phyloP scores from a whole-genome alignment of 1,140 invertebrate genomes.

The Druon quercuslanigerum region DNA sequence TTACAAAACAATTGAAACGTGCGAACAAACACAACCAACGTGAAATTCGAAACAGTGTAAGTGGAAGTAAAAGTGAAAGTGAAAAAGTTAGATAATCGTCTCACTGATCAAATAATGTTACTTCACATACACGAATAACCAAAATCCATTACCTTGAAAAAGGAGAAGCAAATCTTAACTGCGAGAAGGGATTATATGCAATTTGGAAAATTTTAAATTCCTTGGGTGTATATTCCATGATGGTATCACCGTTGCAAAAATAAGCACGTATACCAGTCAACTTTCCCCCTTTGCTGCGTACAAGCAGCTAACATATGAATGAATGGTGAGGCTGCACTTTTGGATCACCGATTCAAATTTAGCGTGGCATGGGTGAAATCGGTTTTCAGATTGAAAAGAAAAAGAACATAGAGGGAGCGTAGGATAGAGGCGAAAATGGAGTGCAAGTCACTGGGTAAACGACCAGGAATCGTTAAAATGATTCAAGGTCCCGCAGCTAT shows the following conservation, averaged over 20 bases:
- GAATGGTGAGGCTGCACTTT: slow-evolving; percentile 72
- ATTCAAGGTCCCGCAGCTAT: slow-evolving; percentile 61
- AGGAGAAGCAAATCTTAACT: background rate
- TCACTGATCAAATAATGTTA: no score
- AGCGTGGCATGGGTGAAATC: slow-evolving; percentile 61
- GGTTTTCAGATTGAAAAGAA: slow-evolving; percentile 63
- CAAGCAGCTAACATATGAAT: slow-evolving; percentile 73
- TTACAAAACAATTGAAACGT: no score
- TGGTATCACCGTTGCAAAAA: slow-evolving; percentile 32
- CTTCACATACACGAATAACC: no score
- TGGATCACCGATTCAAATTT: slow-evolving; percentile 70
- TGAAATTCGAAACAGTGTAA: no score
- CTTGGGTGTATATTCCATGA: slow-evolving; percentile 54
- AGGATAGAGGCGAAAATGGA: slow-evolving; percentile 68
- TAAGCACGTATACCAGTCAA: slow-evolving; percentile 45
- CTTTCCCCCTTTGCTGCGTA: slow-evolving; percentile 54
- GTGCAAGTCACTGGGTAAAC: slow-evolving; percentile 76
- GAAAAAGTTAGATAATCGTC: no score
- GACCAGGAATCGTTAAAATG: slow-evolving; percentile 74
- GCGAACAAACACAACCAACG: no score
- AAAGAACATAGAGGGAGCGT: slow-evolving; percentile 44
- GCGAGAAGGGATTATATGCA: slow-evolving; percentile 39
- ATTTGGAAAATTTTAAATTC: slow-evolving; percentile 59
- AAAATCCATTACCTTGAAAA: background rate
- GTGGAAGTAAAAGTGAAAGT: no score